Conservation (phyloP, 2,888 invertebrate genomes). For the Lithophane socia region DNA sequence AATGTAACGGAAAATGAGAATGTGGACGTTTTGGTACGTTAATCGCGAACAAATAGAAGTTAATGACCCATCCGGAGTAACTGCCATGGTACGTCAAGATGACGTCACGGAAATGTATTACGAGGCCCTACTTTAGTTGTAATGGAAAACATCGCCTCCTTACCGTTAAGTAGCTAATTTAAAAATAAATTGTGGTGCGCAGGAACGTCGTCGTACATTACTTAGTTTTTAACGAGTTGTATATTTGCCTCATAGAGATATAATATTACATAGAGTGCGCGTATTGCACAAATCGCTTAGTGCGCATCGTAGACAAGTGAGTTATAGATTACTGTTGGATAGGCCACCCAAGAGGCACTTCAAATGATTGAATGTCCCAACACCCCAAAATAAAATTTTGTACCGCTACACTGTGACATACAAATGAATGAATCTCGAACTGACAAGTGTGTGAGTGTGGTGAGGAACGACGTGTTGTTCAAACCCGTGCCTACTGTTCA, state of each 20-base stretch:
- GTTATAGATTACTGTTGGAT: no score
- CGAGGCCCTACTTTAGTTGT: background rate
- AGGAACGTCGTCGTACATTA: background rate
- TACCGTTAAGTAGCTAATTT: background rate
- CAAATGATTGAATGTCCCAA: no score
- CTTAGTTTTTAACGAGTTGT: background rate
- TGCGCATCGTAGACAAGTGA: no score
- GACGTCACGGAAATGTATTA: slow-evolving; percentile 25
- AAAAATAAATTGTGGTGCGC: background rate
- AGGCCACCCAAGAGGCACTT: no score
- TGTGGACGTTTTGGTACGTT: slow-evolving; percentile 62
- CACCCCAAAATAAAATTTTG: no score
- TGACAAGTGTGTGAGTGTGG: no score
- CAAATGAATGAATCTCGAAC: no score
- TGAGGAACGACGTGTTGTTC: no score
- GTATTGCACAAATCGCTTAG: no score
- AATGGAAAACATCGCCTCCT: background rate
- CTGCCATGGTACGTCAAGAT: slow-evolving; percentile 15
- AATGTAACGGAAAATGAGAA: slow-evolving; percentile 40
- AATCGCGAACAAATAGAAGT: slow-evolving; percentile 64
- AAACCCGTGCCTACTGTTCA: no score
- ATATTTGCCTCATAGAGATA: background rate
- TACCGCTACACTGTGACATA: no score
- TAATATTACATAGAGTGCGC: no score
- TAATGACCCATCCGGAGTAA: slow-evolving; percentile 60